Evolutionary conservation across 2,888 invertebrate genomes (phyloP), one percentile per base, ranked within the genome.

Genomic region (Tipula helvola): DNA sequence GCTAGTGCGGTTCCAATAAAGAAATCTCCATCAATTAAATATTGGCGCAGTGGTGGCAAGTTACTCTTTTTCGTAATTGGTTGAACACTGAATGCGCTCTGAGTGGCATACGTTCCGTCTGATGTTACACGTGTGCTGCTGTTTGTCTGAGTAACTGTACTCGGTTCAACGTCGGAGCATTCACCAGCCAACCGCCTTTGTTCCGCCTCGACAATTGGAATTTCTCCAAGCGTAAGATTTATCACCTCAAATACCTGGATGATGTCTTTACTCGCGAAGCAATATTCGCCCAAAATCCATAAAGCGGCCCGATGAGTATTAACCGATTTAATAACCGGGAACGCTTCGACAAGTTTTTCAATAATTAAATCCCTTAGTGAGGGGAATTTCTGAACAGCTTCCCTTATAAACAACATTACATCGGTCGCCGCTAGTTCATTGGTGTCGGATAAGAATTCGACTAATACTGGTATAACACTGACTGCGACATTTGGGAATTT

Each of bases 61-160:
- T n/a, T n/a, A n/a, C 96, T 93, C 88, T 95, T 94, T 89, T 93
- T 94, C 5, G 92, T 91, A 89, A 92, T 91, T 57, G 94, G 93
- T 36, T 95, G 93, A 88, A 97, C 93, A 90, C 97, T 98, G 92
- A 99, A 98, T 83, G 98, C 99, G 88, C 98, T 98, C 92, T 99
- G 99, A 3, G 98, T 96, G 36, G 99, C 99, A 91, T 99, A 99
- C 0, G 99, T 99, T 18, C 99, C 99, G 93, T 99, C 99, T 44
- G 99, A 99, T 85, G 99, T 99, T 71, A 99, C 98, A 87, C 91
- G 91, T 86, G 90, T 91, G 87, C 88, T 90, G 10, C 71, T 71
- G 10, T 88, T 88, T 18, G 97, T 92, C n/a, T n/a, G n/a, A n/a
- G n/a, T n/a, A n/a, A n/a, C n/a, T n/a, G n/a, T n/a, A n/a, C n/a